phyloP scores from a whole-genome alignment of 2,888 invertebrate genomes.

The Xanthorhoe spadicearia region DNA sequence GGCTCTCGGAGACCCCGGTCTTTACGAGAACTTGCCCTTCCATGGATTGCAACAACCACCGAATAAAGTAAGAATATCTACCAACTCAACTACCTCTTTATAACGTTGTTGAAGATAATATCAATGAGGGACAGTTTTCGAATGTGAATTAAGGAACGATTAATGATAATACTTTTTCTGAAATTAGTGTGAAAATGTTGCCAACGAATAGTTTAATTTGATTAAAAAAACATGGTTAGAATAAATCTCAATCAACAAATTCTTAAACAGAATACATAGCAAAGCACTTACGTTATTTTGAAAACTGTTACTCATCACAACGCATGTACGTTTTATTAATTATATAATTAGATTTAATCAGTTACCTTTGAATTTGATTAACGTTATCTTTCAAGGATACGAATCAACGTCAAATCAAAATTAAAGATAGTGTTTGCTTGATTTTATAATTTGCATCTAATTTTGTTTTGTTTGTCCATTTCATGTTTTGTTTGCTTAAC shows the following conservation, averaged over 20 bases:
- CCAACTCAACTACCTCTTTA: neutral
- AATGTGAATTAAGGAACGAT: neutral
- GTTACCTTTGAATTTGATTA: slow-evolving; percentile 13
- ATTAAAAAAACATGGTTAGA: too few species aligned
- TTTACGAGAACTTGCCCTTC: slow-evolving; percentile 97
- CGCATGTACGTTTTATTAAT: neutral
- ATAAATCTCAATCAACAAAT: neutral
- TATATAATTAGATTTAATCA: slow-evolving; percentile 1
- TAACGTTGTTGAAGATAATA: neutral
- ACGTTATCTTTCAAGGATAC: neutral
- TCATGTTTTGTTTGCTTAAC: slow-evolving; percentile 65
- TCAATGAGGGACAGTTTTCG: slow-evolving; percentile 12
- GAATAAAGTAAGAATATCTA: slow-evolving; percentile 89
- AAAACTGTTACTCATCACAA: slow-evolving; percentile 7
- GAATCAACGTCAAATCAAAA: slow-evolving; percentile 6
- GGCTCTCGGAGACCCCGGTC: slow-evolving; percentile 90
- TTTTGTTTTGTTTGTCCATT: slow-evolving; percentile 63
- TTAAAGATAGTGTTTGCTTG: slow-evolving; percentile 45
- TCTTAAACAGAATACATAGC: neutral
- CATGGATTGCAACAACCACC: slow-evolving; percentile 97
- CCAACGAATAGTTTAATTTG: too few species aligned
- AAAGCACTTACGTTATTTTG: neutral
- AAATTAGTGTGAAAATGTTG: too few species aligned
- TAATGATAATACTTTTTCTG: neutral
- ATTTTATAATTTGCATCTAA: slow-evolving; percentile 69